Base-by-base conservation (phyloP, 1,140 invertebrate genomes). In the Pseudoatta argentina region DNA sequence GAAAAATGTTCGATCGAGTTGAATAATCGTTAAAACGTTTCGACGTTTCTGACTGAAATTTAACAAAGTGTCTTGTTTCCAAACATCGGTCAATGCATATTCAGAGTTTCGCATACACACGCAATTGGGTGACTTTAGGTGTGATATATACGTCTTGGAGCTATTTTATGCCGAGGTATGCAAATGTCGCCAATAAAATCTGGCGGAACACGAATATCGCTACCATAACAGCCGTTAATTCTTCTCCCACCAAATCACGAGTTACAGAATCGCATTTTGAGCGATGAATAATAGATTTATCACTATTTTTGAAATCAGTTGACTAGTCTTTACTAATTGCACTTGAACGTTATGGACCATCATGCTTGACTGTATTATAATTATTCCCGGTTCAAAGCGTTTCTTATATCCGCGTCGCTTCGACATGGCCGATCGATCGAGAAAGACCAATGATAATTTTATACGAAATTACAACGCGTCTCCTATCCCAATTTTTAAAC, bases 211-310 rank as follows among this genome's bases (percentile, higher is more conserved):
- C 10, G 18, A 59, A 39, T 78, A 55, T 83, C 53, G 30, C 5
- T 27, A 69, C 27, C 55, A 73, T n/a, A 61, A 55, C 34, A 53
- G 7, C 53, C 34, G 85, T 89, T 78, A 82, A 86, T 82, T 89
- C 64, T 66, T 89, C 69, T 63, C 30, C 5, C 61, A 76, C 53
- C 30, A 59, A 71, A 57, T 79, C 51, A 27, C 34, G 30, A 5
- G 27, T 30, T 39, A 55, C 59, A 30, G 57, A 64, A 64, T 77
- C 48, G 66, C 21, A 14, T 77, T 78, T 85, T 34, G n/a, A 4
- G 61, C 64, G 24, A 72, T 88, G 71, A 90, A 61, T 90, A 87
- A 90, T 89, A 86, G 64, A 34, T 24, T 87, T 86, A 88, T 61
- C 16, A 85, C 24, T n/a, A 81, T 86, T 90, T 75, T 82, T 59